Conservation (phyloP, 2,113 vertebrate genomes). For the Centropus unirufus region DNA sequence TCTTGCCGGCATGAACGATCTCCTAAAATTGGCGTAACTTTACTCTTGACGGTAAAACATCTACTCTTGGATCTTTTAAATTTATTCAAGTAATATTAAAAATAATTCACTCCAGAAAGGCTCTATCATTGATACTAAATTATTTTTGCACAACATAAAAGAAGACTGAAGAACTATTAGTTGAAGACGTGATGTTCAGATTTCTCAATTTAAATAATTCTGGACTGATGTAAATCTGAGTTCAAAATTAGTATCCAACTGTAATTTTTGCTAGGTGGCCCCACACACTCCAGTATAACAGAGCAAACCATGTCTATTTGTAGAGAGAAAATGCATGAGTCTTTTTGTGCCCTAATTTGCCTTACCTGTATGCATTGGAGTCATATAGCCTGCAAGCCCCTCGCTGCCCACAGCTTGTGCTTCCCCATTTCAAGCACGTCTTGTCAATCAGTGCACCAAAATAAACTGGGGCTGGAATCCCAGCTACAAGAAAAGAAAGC, state of each 20-base stretch:
- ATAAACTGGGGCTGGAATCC: constrained; percentile 88
- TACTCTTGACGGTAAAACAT: neutral
- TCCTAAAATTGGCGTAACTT: neutral
- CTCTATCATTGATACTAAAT: neutral
- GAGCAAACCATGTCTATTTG: neutral
- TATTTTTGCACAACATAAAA: neutral
- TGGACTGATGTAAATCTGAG: neutral
- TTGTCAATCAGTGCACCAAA: constrained; percentile 88
- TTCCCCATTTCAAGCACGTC: constrained; percentile 89
- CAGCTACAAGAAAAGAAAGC: constrained; percentile 59
- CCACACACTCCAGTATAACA: neutral
- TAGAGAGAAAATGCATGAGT: neutral
- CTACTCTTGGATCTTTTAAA: neutral
- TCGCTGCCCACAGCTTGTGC: constrained; percentile 76
- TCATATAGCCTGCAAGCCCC: constrained; percentile 90
- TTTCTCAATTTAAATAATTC: neutral
- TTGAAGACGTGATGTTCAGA: neutral
- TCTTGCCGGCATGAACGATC: neutral
- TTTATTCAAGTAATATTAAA: neutral
- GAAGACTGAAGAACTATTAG: neutral
- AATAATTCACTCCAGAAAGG: neutral
- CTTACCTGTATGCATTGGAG: constrained; percentile 83
- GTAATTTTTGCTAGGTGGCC: neutral
- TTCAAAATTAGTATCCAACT: neutral
- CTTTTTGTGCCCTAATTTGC: neutral